phyloP scores from a whole-genome alignment of 2,113 vertebrate species.

The Chlorodrepanis virens region DNA sequence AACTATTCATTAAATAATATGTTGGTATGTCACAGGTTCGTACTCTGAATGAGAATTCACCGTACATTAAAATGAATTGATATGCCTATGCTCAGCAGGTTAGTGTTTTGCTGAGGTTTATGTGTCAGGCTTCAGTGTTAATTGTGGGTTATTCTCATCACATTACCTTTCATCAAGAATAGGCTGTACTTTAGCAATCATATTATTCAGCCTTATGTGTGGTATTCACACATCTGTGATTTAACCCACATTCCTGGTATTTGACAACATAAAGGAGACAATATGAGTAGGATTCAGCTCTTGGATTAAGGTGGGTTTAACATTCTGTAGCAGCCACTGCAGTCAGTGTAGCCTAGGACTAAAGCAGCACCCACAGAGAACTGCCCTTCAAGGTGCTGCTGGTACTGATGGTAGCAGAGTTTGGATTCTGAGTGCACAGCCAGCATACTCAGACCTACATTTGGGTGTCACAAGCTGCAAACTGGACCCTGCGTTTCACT shows the following conservation, averaged over 20 bases:
- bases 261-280: not conserved
- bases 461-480: not conserved
- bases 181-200: not conserved
- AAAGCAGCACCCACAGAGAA: not conserved
- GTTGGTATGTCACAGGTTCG: not conserved
- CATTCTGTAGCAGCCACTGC: not conserved
- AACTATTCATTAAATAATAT: not conserved
- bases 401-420: not conserved
- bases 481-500: not conserved
- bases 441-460: not conserved
- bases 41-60: not conserved
- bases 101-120: not conserved
- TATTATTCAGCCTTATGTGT: not conserved
- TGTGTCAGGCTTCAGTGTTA: not conserved
- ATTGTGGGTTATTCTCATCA: not conserved
- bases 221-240: not conserved
- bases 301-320: not conserved
- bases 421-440: rapidly evolving
- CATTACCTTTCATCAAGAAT: not conserved
- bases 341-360: not conserved
- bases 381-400: not conserved
- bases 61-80: not conserved
- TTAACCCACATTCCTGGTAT: not conserved
- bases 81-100: not conserved
- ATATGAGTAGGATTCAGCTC: not conserved